Base-by-base conservation (phyloP, 2,888 invertebrate species). In the Cheilosia soror region DNA sequence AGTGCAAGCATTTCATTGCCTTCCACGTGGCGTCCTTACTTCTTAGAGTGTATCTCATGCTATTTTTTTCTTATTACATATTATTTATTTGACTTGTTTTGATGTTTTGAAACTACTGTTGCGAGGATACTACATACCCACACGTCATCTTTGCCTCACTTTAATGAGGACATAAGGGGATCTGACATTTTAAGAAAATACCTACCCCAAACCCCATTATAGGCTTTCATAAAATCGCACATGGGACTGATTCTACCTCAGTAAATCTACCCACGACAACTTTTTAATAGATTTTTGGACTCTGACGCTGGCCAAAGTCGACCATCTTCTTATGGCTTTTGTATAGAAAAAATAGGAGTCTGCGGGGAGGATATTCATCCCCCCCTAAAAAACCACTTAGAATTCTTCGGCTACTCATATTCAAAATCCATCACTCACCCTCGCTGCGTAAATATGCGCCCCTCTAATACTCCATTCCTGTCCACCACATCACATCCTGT, bases 341-440 rank as follows among this genome's bases (percentile, higher is more conserved):
- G 5, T n/a, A 27, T 27, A 5, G 25, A 51, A 51, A 25, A 4
- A 49, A 51, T 51, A 29, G 2, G 1, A 29, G 5, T 4, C 13
- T 25, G n/a, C 6, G 11, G 15, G 33, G 40, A 9, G 58, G 44
- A 33, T 15, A 33, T n/a, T n/a, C n/a, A n/a, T 58, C 25, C 11
- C 15, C 37, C 5, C 29, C 11, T 2, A 37, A 2, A 75, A 65
- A 79, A 79, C 78, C 78, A 79, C 78, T 79, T 79, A 79, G 51
- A 37, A 47, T 20, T 62, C 62, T 60, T 68, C 42, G 57, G 47
- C 57, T 65, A 58, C 57, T 79, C 71, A 71, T 79, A 79, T 79
- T 79, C 57, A 78, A 78, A 78, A 71, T 78, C 63, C 78, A 78
- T 78, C 42, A 47, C 13, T 40, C 37, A 37, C 37, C 37, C 37